A percentile compares a stretch with the other conserved stretches of the same genome.
These are phyloP conservation scores for Andricus curvator DNA, from an alignment of 2,888 invertebrate species.

Conservation along the genomic window DNA sequence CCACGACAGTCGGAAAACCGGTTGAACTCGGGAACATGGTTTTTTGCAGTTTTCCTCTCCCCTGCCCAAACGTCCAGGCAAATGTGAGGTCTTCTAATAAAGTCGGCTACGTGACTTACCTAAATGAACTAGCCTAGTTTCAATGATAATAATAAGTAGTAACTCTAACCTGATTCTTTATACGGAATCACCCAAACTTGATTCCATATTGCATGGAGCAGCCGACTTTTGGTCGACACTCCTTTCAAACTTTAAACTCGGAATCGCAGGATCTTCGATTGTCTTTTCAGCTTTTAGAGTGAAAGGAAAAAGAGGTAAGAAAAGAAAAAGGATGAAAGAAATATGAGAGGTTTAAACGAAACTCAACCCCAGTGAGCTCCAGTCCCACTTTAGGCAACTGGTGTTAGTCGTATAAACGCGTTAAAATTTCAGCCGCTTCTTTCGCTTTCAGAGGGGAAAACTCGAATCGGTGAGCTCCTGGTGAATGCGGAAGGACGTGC, in stretches of 20 bases:
- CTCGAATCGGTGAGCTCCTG: conserved; percentile 49
- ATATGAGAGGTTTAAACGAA: conserved; percentile 26
- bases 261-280: conserved; percentile 26
- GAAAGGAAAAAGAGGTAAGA: neutral
- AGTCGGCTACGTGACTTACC: no score
- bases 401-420: conserved; percentile 43
- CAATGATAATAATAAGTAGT: no score
- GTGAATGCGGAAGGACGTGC: conserved; percentile 52
- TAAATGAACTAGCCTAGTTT: no score
- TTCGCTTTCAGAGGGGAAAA: conserved; percentile 45
- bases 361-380: conserved; percentile 10
- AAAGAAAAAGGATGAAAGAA: neutral
- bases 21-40: no score
- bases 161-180: no score
- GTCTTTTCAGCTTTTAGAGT: neutral
- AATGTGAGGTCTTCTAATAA: no score
- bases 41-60: no score
- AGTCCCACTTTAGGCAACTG: neutral
- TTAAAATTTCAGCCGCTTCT: conserved; percentile 49
- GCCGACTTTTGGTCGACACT: no score
- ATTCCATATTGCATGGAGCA: no score
- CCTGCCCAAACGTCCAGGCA: no score
- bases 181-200: no score
- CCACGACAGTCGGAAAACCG: no score
- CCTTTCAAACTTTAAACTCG: neutral